Evolutionary conservation across 2,113 vertebrate genomes (phyloP).

Genomic region (Muntiacus muntjak): DNA sequence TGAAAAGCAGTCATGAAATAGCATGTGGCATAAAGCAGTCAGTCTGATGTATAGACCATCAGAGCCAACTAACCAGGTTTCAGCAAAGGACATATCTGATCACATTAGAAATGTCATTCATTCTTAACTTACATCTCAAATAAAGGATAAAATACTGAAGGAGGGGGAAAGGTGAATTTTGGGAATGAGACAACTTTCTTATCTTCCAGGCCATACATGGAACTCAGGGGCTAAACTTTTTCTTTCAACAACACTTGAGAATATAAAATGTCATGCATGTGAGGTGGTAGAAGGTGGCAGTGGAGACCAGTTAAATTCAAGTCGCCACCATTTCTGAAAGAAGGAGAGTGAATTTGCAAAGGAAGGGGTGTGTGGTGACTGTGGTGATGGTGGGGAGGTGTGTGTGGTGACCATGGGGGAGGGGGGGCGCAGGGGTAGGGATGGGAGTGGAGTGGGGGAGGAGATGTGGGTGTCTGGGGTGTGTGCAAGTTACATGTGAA

Average conservation of each 20-base stretch:
- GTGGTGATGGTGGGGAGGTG: neutral
- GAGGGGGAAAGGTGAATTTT: slow-evolving; percentile 1
- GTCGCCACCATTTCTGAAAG: slow-evolving; percentile 31
- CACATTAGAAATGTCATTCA: slow-evolving; percentile 35
- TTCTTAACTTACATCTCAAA: slow-evolving; percentile 38
- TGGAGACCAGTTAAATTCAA: neutral
- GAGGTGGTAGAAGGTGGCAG: neutral
- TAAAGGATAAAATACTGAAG: slow-evolving; percentile 50
- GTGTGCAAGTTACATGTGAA: neutral
- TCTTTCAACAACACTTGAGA: neutral
- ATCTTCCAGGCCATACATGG: slow-evolving; percentile 14
- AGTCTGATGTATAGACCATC: neutral
- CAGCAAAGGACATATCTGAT: slow-evolving; percentile 42
- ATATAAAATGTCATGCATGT: slow-evolving; percentile 18
- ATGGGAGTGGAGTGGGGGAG: neutral
- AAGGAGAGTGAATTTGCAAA: slow-evolving; percentile 57
- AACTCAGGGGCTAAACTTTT: slow-evolving; percentile 37
- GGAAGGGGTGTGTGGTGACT: neutral
- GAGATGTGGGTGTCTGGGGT: neutral
- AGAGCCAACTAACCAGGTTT: neutral
- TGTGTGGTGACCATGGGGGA: neutral
- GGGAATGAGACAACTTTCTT: slow-evolving; percentile 44
- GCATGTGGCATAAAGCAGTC: neutral
- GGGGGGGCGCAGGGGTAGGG: neutral
- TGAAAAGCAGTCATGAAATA: neutral